Evolutionary conservation across 1,140 invertebrate species (phyloP).

Genomic region (Lysiphlebus fabarum): DNA sequence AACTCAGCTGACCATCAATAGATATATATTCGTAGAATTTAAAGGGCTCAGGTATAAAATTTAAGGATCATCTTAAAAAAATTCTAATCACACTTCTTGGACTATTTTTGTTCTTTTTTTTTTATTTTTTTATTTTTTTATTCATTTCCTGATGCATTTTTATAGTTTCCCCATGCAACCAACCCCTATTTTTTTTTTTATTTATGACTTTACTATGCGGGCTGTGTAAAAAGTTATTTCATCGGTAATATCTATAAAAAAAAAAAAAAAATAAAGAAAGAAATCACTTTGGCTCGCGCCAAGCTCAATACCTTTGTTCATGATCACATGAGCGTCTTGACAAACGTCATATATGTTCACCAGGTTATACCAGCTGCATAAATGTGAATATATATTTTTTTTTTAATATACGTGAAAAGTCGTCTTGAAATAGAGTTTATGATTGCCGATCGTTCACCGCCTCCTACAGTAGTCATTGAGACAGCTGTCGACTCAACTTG

Average conservation of each 20-base stretch:
- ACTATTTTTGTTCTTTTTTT: no score
- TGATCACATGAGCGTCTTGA: constrained; percentile 3
- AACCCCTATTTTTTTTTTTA: neutral
- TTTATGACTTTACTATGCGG: constrained; percentile 4
- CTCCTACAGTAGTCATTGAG: constrained; percentile 15
- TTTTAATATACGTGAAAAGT: constrained; percentile 15
- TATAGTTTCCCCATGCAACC: neutral
- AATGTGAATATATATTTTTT: no score
- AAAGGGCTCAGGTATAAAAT: constrained; percentile 14
- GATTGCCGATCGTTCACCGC: constrained; percentile 20
- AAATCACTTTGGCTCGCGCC: constrained; percentile 10
- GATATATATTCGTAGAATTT: constrained; percentile 6
- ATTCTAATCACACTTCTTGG: no score
- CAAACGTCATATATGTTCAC: no score
- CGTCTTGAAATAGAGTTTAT: constrained; percentile 20
- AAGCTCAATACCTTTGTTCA: constrained; percentile 8
- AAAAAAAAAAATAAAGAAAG: neutral
- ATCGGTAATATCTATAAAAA: constrained; percentile 9
- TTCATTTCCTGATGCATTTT: no score
- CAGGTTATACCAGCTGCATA: constrained; percentile 5
- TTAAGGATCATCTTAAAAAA: no score
- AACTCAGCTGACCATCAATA: constrained; percentile 3
- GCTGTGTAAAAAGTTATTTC: neutral
- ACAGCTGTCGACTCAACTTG: constrained; percentile 23
- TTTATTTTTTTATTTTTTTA: no score